Evolutionary conservation across 2,113 vertebrate species (phyloP), one percentile per base, ranked within the genome.

Genomic region (Pachypanchax playfairii): DNA sequence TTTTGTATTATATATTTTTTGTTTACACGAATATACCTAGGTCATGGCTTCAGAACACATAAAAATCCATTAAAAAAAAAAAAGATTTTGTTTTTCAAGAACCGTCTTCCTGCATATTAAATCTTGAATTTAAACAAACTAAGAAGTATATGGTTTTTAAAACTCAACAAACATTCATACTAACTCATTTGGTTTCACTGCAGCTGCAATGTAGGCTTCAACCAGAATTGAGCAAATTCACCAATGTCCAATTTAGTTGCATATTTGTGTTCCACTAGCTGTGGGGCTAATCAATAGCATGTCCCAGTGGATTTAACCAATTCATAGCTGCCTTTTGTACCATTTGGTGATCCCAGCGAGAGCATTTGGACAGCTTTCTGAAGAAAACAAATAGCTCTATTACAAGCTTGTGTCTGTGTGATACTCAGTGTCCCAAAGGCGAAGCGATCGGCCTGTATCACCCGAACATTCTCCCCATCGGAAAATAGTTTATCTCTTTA

Each of bases 311-410:
- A 84, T 84, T 83, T 73, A 39, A 73, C 80, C 82, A 77, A 79
- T 87, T 88, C 87, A 89, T 88, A 89, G 87, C 71, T 82, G 57
- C 75, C 77, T 79, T 81, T 82, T 82, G 75, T 85, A 79, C 73
- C 47, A 71, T 46, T 52, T 38, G 24, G 66, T 33, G 66, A 65
- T 81, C 82, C 83, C 72, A 70, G 84, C n/a, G 73, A 83, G 77
- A 75, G 67, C 65, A 5, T 77, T 70, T 65, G 70, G 80, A 84
- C 85, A 82, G 88, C 85, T 84, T 90, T 87, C 86, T 84, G 84
- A 85, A 77, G 83, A 89, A 91, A 93, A 91, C 91, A 92, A 91
- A 92, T 92, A 81, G 86, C 88, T 90, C 90, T 88, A 89, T 91
- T 92, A 90, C 87, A 83, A 73, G 67, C 76, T 35, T 10, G 71